Evolutionary conservation across 2,113 vertebrate species (phyloP).

Genomic region (Mesoclemmys tuberculata): DNA sequence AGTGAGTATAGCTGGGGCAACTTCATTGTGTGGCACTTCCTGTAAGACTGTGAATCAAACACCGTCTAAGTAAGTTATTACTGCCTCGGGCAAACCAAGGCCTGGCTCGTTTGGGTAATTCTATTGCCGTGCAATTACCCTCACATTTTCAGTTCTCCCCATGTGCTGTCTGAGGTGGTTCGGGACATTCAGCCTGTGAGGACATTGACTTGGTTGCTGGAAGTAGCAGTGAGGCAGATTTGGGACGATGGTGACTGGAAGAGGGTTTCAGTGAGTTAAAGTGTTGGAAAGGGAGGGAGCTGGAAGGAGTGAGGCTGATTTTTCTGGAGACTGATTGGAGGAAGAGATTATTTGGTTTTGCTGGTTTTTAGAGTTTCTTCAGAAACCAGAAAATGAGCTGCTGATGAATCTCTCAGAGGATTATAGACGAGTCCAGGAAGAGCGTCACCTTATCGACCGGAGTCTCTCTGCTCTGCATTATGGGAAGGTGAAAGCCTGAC

Average conservation of each 20-base stretch:
- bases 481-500: constrained; percentile 79
- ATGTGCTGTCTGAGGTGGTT: not conserved
- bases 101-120: not conserved
- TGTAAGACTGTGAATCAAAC: not conserved
- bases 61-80: not conserved
- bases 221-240: not conserved
- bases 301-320: not conserved
- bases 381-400: constrained; percentile 82
- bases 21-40: not conserved
- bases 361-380: constrained; percentile 73
- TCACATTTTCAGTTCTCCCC: not conserved
- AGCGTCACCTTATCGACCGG: constrained; percentile 81
- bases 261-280: not conserved
- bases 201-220: not conserved
- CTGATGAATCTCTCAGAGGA: constrained; percentile 84
- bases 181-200: not conserved
- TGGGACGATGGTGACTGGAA: not conserved
- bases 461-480: constrained; percentile 76
- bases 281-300: not conserved
- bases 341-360: not conserved
- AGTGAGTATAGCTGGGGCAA: constrained; percentile 75
- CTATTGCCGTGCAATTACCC: rapidly evolving
- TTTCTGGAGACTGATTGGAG: not conserved
- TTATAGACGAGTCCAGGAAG: constrained; percentile 87
- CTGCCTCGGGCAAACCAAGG: not conserved